Evolutionary conservation across 30 jellyfish, hydroid and myxozoan species (phyloP), one percentile per base, ranked within the genome.

Genomic region (Cassiopea xamachana): DNA sequence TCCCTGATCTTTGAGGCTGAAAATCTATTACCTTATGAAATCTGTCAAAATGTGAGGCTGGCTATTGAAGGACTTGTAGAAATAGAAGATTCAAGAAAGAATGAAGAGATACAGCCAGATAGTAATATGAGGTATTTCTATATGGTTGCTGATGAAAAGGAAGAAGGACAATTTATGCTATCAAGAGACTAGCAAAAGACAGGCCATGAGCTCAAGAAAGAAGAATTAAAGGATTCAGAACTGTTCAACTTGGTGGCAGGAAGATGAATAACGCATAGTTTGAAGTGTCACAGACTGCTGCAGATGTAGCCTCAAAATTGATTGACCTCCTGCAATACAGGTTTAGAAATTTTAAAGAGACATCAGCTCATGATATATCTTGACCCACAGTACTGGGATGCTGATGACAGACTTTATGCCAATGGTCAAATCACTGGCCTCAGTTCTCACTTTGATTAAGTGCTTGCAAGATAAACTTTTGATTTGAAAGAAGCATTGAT

Each of bases 321-420:
- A 74, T 74, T 19, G 83, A 74, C 15, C 61, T 74, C 19, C 60
- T 74, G 10, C 15, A 45, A 45, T 19, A 19, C 51, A 15, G 83
- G 43, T 74, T 74, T 74, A 15, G 8, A 74, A 60, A 74, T 14
- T 45, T 74, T n/a, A 74, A 45, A 19, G 60, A 46, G 17, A 12
- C n/a, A 14, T 79, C 60, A 45, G 77, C 60, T 43, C 19, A 60
- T 79, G 77, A 79, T 39, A 81, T 79, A 81, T 45, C 88, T 79
- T 15, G 88, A 45, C 50, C 74, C 88, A 44, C 80, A 79, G 51
- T 79, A n/a, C 60, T 79, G 88, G 77, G 46, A 14, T 44, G 77
- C 88, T 49, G n/a, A 73, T 60, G 47, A 15, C 51, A 73, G 60
- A 10, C 64, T 55, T 79, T 79, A 48, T 50, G 79, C 19, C 4